Evolutionary conservation across 2,888 invertebrate genomes (phyloP).

Genomic region (Pammene aurita): DNA sequence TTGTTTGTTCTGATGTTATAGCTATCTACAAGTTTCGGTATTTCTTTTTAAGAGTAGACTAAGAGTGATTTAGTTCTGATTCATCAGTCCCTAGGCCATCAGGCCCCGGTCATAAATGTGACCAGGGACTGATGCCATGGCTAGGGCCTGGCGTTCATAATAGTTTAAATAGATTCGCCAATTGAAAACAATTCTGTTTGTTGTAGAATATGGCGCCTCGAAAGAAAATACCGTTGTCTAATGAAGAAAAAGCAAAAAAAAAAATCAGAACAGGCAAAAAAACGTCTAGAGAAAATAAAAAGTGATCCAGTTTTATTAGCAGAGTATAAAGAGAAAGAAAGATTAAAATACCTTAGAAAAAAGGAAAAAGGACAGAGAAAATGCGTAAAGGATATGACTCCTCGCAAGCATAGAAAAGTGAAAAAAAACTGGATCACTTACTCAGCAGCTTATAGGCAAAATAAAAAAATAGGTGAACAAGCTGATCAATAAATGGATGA

Average conservation of each 20-base stretch:
- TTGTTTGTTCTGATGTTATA: constrained; percentile 1
- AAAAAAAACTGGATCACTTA: constrained; percentile 7
- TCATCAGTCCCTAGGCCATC: constrained; percentile 40
- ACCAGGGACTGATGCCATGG: constrained; percentile 15
- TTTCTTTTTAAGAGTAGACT: constrained; percentile 27
- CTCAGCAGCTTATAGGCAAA: background rate
- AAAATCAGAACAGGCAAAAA: constrained; percentile 39
- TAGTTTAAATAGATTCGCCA: constrained; percentile 37
- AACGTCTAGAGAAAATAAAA: constrained; percentile 41
- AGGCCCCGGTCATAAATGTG: constrained; percentile 33
- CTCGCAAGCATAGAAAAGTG: too few relatives aligned
- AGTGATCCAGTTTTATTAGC: constrained; percentile 34
- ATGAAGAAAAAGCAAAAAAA: constrained; percentile 38
- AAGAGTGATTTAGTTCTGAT: constrained; percentile 31
- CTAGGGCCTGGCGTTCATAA: constrained; percentile 35
- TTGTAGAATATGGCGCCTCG: constrained; percentile 40
- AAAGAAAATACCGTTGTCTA: constrained; percentile 39
- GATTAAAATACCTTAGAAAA: constrained; percentile 7
- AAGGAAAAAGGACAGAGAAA: too few relatives aligned
- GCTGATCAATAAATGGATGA: background rate
- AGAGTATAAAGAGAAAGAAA: constrained; percentile 29
- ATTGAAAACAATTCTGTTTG: constrained; percentile 37
- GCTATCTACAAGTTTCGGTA: background rate
- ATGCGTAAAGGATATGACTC: too few relatives aligned
- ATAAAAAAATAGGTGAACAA: background rate